A percentile compares a stretch with the other conserved stretches of the same genome.
These are phyloP conservation scores for Cryptocheilus praepositus DNA, from an alignment of 2,888 invertebrate species.

Conservation along the genomic window DNA sequence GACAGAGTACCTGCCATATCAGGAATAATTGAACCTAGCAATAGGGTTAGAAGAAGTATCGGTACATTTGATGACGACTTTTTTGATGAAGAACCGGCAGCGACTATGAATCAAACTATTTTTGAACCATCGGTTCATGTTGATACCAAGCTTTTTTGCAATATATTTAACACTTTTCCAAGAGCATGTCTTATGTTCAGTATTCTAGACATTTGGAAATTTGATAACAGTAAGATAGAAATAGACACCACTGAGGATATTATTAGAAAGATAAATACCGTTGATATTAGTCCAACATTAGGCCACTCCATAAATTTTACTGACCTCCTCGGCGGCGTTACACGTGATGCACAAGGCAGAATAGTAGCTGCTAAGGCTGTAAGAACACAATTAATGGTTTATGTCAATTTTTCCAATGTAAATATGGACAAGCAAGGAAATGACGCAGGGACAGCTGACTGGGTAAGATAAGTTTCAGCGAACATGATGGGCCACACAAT, in stretches of 20 bases:
- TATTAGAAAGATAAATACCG: slow-evolving; percentile 78
- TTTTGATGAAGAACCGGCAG: slow-evolving; percentile 62
- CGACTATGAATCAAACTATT: slow-evolving; percentile 48
- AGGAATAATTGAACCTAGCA: slow-evolving; percentile 28
- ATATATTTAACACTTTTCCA: slow-evolving; percentile 79
- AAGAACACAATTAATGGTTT: slow-evolving; percentile 80
- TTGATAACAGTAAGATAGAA: slow-evolving; percentile 76
- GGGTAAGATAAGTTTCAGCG: slow-evolving; percentile 77
- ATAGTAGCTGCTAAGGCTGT: slow-evolving; percentile 81
- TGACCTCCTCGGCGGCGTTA: slow-evolving; percentile 80
- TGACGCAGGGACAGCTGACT: slow-evolving; percentile 84
- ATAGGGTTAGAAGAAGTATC: slow-evolving; percentile 48
- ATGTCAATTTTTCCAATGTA: slow-evolving; percentile 82
- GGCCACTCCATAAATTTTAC: slow-evolving; percentile 82
- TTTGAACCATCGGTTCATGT: slow-evolving; percentile 79
- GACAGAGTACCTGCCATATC: slow-evolving; percentile 69
- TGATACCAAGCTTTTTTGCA: slow-evolving; percentile 80
- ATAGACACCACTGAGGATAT: slow-evolving; percentile 80
- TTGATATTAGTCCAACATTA: slow-evolving; percentile 79
- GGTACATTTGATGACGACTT: slow-evolving; percentile 62
- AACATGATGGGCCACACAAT: slow-evolving; percentile 23
- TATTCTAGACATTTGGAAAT: slow-evolving; percentile 84
- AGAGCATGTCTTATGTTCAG: slow-evolving; percentile 80
- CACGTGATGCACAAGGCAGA: slow-evolving; percentile 78
- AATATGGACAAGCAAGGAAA: slow-evolving; percentile 82